A percentile compares a stretch with the other conserved stretches of the same genome.
phyloP scores from a whole-genome alignment of 2,797 vertebrate genomes.

The Poecilia velifera region DNA sequence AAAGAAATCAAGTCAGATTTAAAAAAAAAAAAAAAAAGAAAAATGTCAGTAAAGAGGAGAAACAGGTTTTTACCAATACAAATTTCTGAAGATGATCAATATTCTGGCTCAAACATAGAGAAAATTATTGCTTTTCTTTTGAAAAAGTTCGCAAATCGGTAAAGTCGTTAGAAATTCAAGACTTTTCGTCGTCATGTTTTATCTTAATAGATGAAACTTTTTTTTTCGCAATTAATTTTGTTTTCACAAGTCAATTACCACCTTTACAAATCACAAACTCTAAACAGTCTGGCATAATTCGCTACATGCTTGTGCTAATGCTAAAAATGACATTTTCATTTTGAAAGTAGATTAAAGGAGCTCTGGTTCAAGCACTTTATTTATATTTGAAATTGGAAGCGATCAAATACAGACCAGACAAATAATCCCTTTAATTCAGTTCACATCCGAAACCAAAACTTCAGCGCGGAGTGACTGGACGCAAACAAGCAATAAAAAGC shows the following conservation, averaged over 20 bases:
- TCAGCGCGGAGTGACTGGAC: neutral
- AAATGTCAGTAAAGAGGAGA: neutral
- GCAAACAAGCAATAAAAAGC: neutral
- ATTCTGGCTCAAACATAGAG: neutral
- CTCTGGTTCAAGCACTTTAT: neutral
- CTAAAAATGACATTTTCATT: neutral
- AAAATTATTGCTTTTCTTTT: neutral
- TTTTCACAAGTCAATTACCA: neutral
- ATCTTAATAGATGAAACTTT: neutral
- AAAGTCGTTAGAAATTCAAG: neutral
- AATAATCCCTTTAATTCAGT: neutral
- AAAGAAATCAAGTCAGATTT: neutral
- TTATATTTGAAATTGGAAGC: neutral
- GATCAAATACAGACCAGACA: neutral
- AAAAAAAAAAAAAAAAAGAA: neutral
- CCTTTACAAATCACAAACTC: neutral
- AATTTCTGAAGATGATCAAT: neutral
- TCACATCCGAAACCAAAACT: neutral
- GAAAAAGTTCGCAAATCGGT: neutral
- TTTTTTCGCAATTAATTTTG: neutral
- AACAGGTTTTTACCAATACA: neutral
- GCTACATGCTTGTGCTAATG: neutral
- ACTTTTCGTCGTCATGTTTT: neutral
- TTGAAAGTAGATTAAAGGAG: neutral
- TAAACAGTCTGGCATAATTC: neutral